Base-by-base conservation (phyloP, 2,113 vertebrate genomes). In the Lethenteron reissneri region DNA sequence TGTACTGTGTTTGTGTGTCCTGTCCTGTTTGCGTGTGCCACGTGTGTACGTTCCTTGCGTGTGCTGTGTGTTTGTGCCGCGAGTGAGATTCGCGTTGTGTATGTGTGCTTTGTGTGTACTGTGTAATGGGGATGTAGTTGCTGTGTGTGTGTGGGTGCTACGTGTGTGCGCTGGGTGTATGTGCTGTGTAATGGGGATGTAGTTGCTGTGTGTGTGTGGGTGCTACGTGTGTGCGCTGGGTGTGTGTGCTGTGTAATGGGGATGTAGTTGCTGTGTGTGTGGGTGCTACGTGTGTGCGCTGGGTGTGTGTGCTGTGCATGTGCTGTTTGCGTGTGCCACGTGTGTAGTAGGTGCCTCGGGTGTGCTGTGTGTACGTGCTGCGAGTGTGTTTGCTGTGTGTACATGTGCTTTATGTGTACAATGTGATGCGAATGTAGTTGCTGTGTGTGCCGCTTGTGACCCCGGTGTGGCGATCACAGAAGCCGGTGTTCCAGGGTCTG, bases 401-500 rank as follows among this genome's bases (percentile, higher is more conserved):
- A 1, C 13, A 56, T 11, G n/a, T 71, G 19, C 17, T 57, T 12
- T 25, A 57, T n/a, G 56, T 60, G 64, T 11, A 41, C 13, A 13
- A 17, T 59, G 8, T 72, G 60, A 21, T 72, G 4, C 56, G 14
- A 12, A 12, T 41, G 71, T 68, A 68, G 59, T 9, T 56, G 41
- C 57, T 19, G 10, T 12, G 11, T n/a, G 9, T 64, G 60, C 57
- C 11, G 15, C 8, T 41, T 75, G 14, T 74, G 58, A 64, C 73
- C 72, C 21, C 73, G 73, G 14, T 57, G 11, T 73, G 72, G 14
- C 60, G 76, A 76, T 79, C 71, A 74, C 81, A 99, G 94, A 90
- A 87, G 83, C 83, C 89, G 12, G 92, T 97, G 76, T 99, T 97
- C 79, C 92, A 99, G 80, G 94, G 94, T 77, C 83, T 97, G 77